Conservation (phyloP, 2,113 vertebrate species). For the Aleadryas rufinucha region DNA sequence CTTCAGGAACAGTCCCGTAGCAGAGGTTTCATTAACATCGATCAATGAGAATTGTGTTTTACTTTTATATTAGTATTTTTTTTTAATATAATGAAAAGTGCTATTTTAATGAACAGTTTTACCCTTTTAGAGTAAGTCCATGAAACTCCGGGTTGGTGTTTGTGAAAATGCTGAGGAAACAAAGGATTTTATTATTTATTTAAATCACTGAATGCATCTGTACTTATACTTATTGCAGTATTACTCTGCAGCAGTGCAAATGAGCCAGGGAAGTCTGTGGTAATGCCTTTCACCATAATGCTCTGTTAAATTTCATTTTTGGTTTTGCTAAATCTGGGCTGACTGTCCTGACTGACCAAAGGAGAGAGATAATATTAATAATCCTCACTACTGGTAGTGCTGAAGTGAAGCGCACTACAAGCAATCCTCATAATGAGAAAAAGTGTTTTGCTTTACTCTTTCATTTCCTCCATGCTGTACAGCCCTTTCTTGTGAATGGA, state of each 20-base stretch:
- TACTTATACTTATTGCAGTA: background rate
- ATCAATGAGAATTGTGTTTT: background rate
- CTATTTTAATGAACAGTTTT: background rate
- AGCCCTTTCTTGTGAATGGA: background rate
- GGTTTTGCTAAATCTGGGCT: background rate
- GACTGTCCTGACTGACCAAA: background rate
- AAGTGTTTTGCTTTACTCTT: background rate
- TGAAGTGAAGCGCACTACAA: background rate
- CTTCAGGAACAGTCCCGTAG: background rate
- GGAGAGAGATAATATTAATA: background rate
- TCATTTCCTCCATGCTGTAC: background rate
- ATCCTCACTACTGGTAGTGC: background rate
- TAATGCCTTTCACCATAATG: background rate
- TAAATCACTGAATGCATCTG: background rate
- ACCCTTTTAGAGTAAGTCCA: background rate
- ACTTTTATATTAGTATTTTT: background rate
- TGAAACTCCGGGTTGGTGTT: background rate
- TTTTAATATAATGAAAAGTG: background rate
- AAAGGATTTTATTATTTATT: background rate
- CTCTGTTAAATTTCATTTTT: background rate
- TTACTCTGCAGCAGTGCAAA: fast-evolving
- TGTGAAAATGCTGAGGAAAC: background rate
- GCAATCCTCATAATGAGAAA: background rate
- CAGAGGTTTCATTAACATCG: background rate
- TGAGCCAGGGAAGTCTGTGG: background rate